Conservation (phyloP, 1,140 invertebrate species). For the Drosophila ambigua region DNA sequence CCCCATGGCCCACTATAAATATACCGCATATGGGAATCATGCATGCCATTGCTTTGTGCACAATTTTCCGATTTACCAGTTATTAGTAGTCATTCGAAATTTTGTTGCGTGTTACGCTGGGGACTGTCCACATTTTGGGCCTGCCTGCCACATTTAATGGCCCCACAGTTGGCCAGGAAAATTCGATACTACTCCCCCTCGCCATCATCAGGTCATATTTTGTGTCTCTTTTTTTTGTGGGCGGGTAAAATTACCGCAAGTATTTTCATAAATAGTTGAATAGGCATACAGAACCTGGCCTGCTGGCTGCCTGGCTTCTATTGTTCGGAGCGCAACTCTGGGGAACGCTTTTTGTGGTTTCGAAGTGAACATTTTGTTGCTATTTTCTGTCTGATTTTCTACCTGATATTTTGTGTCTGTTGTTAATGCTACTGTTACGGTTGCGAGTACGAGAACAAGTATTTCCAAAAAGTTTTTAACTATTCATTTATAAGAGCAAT, state of each 20-base stretch:
- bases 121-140: conserved; percentile 7
- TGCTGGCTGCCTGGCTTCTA: conserved; percentile 9
- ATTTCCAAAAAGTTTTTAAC: conserved; percentile 48
- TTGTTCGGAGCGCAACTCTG: conserved; percentile 17
- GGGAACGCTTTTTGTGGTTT: conserved; percentile 53
- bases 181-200: conserved; percentile 17
- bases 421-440: conserved; percentile 36
- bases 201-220: conserved; percentile 1
- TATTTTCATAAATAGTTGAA: conserved; percentile 82
- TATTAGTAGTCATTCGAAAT: conserved; percentile 33
- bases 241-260: conserved; percentile 62
- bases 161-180: conserved; percentile 38
- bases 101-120: conserved; percentile 7
- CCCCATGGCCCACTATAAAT: not conserved
- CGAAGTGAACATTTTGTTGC: conserved; percentile 43
- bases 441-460: no score
- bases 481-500: conserved; percentile 57
- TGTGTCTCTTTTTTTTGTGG: conserved; percentile 23
- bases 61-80: conserved; percentile 30
- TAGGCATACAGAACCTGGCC: conserved; percentile 33
- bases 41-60: conserved; percentile 4
- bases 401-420: conserved; percentile 46
- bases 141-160: conserved; percentile 23
- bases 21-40: not conserved
- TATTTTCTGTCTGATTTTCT: conserved; percentile 57